These are phyloP conservation scores for Pampus argenteus DNA, from an alignment of 2,797 vertebrate genomes.

Conservation along the genomic window DNA sequence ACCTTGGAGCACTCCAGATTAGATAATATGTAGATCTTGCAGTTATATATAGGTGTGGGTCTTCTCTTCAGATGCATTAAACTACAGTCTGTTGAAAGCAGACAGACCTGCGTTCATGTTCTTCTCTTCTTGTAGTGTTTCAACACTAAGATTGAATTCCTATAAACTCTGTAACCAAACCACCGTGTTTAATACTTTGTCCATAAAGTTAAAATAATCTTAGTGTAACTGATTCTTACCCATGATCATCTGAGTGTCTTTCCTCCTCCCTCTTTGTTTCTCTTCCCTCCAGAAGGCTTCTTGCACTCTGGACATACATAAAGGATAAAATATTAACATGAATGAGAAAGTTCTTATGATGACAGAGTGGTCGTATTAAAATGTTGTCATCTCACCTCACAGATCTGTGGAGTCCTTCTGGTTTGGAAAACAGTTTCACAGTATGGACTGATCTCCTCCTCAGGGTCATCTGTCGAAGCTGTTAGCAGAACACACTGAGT, in stretches of 20 bases:
- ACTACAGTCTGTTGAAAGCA: too few species aligned
- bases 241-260: constrained; percentile 70
- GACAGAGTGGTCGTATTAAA: neutral
- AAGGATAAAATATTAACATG: constrained; percentile 4
- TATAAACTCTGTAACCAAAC: too few species aligned
- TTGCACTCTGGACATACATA: constrained; percentile 57
- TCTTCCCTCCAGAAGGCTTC: constrained; percentile 58
- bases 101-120: too few species aligned
- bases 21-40: neutral
- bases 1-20: neutral
- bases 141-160: too few species aligned
- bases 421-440: constrained; percentile 90
- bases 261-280: constrained; percentile 51
- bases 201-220: neutral
- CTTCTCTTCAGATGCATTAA: too few species aligned
- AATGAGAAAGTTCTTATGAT: constrained; percentile 7
- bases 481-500: neutral
- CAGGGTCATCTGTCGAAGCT: constrained; percentile 76
- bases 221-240: constrained; percentile 63
- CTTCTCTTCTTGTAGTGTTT: too few species aligned
- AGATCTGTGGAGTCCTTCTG: constrained; percentile 51
- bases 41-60: neutral
- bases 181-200: neutral
- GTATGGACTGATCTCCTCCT: constrained; percentile 91
- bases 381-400: constrained; percentile 72